Conservation (phyloP, 2,888 invertebrate genomes). For the Lypha dubia region DNA sequence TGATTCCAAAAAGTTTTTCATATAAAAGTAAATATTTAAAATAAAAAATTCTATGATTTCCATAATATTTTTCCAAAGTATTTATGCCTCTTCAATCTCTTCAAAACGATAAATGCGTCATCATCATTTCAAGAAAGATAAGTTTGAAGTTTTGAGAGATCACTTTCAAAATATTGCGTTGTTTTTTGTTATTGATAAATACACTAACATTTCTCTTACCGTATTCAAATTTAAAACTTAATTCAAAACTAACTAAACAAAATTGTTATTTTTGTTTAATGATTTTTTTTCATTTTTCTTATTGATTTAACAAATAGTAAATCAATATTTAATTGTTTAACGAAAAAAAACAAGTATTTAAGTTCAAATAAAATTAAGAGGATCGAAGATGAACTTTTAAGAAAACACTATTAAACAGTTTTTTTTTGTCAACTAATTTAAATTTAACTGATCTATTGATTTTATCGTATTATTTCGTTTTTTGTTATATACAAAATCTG, state of each 20-base stretch:
- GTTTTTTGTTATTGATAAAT: background rate
- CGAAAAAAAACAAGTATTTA: constrained; percentile 30
- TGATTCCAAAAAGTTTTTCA: too few species aligned
- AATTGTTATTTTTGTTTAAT: background rate
- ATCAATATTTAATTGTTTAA: constrained; percentile 63
- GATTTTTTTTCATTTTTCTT: constrained; percentile 20
- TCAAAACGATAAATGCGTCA: background rate
- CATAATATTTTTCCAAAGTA: too few species aligned
- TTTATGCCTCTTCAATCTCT: background rate
- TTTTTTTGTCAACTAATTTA: constrained; percentile 2
- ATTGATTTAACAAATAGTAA: constrained; percentile 62
- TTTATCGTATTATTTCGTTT: background rate
- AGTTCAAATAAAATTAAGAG: constrained; percentile 24
- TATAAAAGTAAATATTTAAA: too few species aligned
- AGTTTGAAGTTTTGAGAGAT: background rate
- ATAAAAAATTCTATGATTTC: too few species aligned
- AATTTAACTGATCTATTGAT: background rate
- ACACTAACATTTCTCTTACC: constrained; percentile 39
- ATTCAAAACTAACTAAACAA: constrained; percentile 21
- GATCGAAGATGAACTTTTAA: constrained; percentile 5
- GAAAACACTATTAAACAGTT: background rate
- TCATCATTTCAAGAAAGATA: background rate
- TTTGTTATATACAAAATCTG: constrained; percentile 3
- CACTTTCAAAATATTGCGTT: background rate
- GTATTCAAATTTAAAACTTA: constrained; percentile 34